Percentiles rank a stretch among this genome's conserved stretches.
Conservation (phyloP, 2,113 vertebrate species). For the Motacilla tschutschensis region DNA sequence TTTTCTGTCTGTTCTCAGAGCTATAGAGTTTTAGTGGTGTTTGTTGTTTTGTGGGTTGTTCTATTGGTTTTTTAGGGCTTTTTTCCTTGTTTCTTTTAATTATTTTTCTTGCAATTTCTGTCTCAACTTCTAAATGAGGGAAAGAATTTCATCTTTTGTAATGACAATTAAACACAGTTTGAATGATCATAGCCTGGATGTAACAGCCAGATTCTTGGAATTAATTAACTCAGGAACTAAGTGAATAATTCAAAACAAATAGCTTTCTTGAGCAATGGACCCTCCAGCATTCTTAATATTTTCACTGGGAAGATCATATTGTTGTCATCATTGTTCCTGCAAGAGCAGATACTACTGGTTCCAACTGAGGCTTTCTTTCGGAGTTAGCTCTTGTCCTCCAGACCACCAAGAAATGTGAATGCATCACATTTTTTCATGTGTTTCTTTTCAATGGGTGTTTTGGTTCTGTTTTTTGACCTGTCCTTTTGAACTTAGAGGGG, state of each 20-base stretch:
- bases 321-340: not conserved
- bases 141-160: not conserved
- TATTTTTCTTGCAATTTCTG: not conserved
- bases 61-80: accelerated
- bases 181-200: not conserved
- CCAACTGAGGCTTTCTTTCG: not conserved
- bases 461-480: not conserved
- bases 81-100: not conserved
- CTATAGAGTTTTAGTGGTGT: not conserved
- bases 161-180: not conserved
- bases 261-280: not conserved
- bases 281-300: not conserved
- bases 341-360: not conserved
- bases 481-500: not conserved
- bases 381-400: not conserved
- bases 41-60: not conserved
- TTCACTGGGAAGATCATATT: not conserved
- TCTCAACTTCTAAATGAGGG: not conserved
- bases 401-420: not conserved
- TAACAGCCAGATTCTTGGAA: slow-evolving; percentile 1
- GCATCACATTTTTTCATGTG: accelerated
- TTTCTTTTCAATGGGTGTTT: not conserved
- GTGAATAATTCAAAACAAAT: slow-evolving; percentile 19
- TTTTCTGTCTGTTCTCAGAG: not conserved
- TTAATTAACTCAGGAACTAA: slow-evolving; percentile 20